A percentile compares a stretch with the other conserved stretches of the same genome.
phyloP scores from a whole-genome alignment of 2,888 invertebrate genomes.

The Shargacucullia verbasci region DNA sequence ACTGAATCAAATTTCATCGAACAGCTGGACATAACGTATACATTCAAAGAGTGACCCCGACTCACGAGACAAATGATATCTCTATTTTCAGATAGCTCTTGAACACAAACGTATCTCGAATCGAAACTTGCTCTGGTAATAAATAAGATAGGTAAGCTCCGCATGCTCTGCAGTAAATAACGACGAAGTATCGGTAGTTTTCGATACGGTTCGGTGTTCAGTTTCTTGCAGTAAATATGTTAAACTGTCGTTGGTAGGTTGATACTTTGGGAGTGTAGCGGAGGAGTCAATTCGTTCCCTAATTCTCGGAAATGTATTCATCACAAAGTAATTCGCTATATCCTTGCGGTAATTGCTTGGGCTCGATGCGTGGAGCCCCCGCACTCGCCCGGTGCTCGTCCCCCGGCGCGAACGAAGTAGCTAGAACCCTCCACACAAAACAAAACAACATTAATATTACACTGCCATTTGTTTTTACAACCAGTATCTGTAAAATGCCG shows the following conservation, averaged over 20 bases:
- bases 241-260: slow-evolving; percentile 13
- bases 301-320: slow-evolving; percentile 65
- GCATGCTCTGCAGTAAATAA: slow-evolving; percentile 46
- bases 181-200: slow-evolving; percentile 29
- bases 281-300: slow-evolving; percentile 40
- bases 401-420: slow-evolving; percentile 42
- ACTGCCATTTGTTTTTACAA: slow-evolving; percentile 63
- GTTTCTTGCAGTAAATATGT: slow-evolving; percentile 28
- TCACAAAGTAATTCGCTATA: slow-evolving; percentile 63
- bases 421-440: slow-evolving; percentile 44
- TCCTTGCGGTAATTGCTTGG: slow-evolving; percentile 60
- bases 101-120: slow-evolving; percentile 32
- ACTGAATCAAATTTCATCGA: slow-evolving; percentile 82
- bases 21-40: slow-evolving; percentile 75
- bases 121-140: slow-evolving; percentile 38
- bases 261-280: slow-evolving; percentile 24
- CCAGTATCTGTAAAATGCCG: slow-evolving; percentile 38
- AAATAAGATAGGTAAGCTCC: slow-evolving; percentile 46
- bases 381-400: slow-evolving; percentile 35
- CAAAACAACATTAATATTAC: slow-evolving; percentile 52
- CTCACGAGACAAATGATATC: slow-evolving; percentile 46
- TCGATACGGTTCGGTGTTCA: slow-evolving; percentile 17
- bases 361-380: slow-evolving; percentile 24
- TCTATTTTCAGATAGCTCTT: slow-evolving; percentile 42
- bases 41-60: slow-evolving; percentile 68